Evolutionary conservation across 2,888 invertebrate species (phyloP).

Genomic region (Macaria notata): DNA sequence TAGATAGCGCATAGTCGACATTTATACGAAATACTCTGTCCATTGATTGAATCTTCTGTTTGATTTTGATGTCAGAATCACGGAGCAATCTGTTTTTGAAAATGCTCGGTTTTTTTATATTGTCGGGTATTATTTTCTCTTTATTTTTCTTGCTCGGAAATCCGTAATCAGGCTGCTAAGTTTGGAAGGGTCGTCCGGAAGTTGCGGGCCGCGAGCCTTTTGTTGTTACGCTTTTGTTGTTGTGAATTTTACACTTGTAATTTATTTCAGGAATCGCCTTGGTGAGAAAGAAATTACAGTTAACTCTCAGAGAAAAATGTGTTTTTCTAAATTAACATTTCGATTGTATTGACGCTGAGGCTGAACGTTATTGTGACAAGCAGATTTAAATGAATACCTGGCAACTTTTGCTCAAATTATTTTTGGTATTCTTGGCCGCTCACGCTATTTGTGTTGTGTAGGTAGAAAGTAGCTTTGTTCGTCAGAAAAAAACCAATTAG

Average conservation of each 20-base stretch:
- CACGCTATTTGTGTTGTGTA: too few relatives aligned
- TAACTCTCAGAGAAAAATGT: slow-evolving; percentile 78
- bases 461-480: too few relatives aligned
- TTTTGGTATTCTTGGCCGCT: too few relatives aligned
- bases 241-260: slow-evolving; percentile 83
- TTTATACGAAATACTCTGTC: neutral
- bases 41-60: slow-evolving; percentile 13
- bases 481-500: too few relatives aligned
- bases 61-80: slow-evolving; percentile 44
- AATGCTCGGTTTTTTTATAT: slow-evolving; percentile 48
- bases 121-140: slow-evolving; percentile 65
- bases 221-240: slow-evolving; percentile 81
- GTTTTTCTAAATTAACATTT: slow-evolving; percentile 78
- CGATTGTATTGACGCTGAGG: slow-evolving; percentile 59
- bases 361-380: slow-evolving; percentile 25
- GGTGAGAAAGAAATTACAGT: slow-evolving; percentile 79
- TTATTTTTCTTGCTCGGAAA: slow-evolving; percentile 77
- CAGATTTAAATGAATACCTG: too few relatives aligned
- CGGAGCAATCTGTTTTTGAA: slow-evolving; percentile 55
- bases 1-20: slow-evolving; percentile 39
- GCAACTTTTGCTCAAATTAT: too few relatives aligned
- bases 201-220: slow-evolving; percentile 80
- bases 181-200: slow-evolving; percentile 81
- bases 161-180: slow-evolving; percentile 81
- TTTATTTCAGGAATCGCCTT: slow-evolving; percentile 81